Base-by-base conservation (phyloP, 1,140 invertebrate genomes). In the Listronotus bonariensis region DNA sequence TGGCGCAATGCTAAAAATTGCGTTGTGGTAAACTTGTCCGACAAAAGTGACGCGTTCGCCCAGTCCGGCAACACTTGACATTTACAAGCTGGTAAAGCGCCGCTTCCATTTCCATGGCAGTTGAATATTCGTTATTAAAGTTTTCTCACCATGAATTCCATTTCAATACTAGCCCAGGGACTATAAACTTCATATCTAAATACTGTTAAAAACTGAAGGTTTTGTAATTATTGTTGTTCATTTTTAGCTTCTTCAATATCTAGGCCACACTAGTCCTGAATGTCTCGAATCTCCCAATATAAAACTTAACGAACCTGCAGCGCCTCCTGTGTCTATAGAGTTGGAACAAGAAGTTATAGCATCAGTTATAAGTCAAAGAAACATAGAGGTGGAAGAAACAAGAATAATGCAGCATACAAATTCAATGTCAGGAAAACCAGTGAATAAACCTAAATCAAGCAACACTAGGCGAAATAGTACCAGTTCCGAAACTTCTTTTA, bases 191-290 rank as follows among this genome's bases (percentile, higher is more conserved):
- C n/a, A n/a, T n/a, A n/a, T n/a, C n/a, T n/a, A n/a, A n/a, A n/a
- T n/a, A n/a, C n/a, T n/a, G n/a, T n/a, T n/a, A n/a, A n/a, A n/a
- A n/a, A n/a, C n/a, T n/a, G n/a, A n/a, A n/a, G n/a, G n/a, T n/a
- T n/a, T n/a, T n/a, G n/a, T 26, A 1, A 26, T 26, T 26, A 26
- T 26, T 26, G 5, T 26, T 26, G 20, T 5, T 26, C 5, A 26
- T 26, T 74, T 77, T 78, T 73, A 94, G 91, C 81, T 96, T 65
- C 79, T 98, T 36, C 88, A 91, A 70, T 96, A 96, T 77, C 90
- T 98, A 71, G 94, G 92, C 0, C 86, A 93, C 75, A 94, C 92
- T 1, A 97, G 94, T 78, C 92, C 95, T 0, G 96, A 98, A 80
- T 96, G 94, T 74, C 81, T 91, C 56, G 86, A 88, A 57, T 87